These are phyloP conservation scores for Meriones psammophilus DNA, from an alignment of 2,797 vertebrate genomes.

Conservation along the genomic window DNA sequence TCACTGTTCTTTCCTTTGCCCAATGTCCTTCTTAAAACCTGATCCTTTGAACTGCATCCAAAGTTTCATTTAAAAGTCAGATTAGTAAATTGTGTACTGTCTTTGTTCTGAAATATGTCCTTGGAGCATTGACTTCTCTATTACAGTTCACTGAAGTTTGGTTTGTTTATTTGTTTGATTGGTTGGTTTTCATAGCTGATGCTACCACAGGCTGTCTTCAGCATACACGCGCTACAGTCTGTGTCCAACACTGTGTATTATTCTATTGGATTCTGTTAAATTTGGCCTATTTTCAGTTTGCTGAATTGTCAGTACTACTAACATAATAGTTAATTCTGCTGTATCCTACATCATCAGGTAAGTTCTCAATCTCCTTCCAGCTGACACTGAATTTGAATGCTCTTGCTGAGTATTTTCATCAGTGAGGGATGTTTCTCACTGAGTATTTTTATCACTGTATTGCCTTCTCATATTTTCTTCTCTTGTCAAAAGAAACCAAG, in stretches of 20 bases:
- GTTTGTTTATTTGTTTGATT: not conserved
- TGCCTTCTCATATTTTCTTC: constrained; percentile 1
- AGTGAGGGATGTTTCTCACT: not conserved
- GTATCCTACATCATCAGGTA: not conserved
- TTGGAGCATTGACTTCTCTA: not conserved
- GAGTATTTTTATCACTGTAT: constrained; percentile 1
- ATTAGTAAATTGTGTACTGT: not conserved
- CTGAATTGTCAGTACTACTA: not conserved
- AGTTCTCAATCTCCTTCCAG: not conserved
- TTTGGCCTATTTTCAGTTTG: not conserved
- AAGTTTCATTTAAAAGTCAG: constrained; percentile 24
- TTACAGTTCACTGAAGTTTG: constrained; percentile 25
- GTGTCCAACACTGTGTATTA: not conserved
- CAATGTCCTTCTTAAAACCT: constrained; percentile 14
- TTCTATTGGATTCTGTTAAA: not conserved
- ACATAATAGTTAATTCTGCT: not conserved
- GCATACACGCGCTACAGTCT: not conserved
- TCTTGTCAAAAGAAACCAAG: not conserved
- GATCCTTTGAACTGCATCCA: constrained; percentile 18
- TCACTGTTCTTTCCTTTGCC: constrained; percentile 5
- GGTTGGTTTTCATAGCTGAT: not conserved
- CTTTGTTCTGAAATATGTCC: constrained; percentile 35
- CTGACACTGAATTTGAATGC: not conserved
- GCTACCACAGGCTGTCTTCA: not conserved
- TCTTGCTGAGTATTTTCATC: constrained; percentile 10